Percentiles rank a stretch among this genome's conserved stretches.
Evolutionary conservation across 2,113 vertebrate genomes (phyloP).

Genomic region (Epinephelus cyanopodus): DNA sequence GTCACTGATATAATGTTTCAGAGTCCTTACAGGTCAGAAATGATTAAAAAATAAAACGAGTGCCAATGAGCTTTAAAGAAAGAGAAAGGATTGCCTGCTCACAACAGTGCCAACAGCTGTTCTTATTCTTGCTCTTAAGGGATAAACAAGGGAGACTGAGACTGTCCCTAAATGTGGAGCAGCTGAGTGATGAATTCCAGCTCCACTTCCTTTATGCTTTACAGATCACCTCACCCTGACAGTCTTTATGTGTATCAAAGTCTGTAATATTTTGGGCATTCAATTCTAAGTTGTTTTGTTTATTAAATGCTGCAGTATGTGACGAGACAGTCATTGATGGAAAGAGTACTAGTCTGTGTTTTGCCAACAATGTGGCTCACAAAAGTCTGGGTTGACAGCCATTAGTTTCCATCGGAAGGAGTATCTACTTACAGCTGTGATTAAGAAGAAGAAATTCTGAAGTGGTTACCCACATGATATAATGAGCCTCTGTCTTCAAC

Average conservation of each 20-base stretch:
- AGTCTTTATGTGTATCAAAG: not conserved
- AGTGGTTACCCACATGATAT: slow-evolving; percentile 74
- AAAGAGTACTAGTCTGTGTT: not conserved
- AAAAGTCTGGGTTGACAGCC: slow-evolving; percentile 4
- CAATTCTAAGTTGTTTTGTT: not conserved
- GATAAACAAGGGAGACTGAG: slow-evolving; percentile 60
- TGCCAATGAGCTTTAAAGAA: slow-evolving; percentile 73
- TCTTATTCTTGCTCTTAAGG: slow-evolving; percentile 66
- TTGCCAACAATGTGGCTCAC: slow-evolving; percentile 18
- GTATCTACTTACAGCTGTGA: slow-evolving; percentile 52
- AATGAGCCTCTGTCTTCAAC: slow-evolving; percentile 74
- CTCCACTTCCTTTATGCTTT: slow-evolving; percentile 47
- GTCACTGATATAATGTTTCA: slow-evolving; percentile 79
- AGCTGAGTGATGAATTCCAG: slow-evolving; percentile 50
- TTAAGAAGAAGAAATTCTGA: slow-evolving; percentile 75
- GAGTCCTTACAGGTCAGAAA: slow-evolving; percentile 75
- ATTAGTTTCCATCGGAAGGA: slow-evolving; percentile 47
- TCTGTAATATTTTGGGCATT: not conserved
- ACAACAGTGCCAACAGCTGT: slow-evolving; percentile 75
- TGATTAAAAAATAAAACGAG: slow-evolving; percentile 68
- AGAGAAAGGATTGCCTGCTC: slow-evolving; percentile 58
- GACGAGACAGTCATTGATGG: not conserved
- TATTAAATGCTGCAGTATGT: not conserved
- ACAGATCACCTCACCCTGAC: not conserved
- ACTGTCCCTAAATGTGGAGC: slow-evolving; percentile 64